Evolutionary conservation across 2,113 vertebrate genomes (phyloP).

Genomic region (Scomber colias): DNA sequence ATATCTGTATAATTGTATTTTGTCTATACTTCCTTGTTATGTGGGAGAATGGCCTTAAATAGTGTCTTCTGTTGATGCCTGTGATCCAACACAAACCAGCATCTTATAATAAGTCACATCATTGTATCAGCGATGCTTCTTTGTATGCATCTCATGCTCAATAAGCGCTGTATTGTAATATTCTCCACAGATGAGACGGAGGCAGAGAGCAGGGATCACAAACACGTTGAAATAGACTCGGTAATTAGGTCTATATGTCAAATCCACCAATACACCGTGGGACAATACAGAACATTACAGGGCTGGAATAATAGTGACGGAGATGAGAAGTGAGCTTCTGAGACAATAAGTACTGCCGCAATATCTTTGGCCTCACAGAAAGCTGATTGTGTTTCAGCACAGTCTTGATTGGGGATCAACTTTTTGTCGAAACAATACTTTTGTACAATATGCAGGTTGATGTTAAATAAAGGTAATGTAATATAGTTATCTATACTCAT

Average conservation of each 20-base stretch:
- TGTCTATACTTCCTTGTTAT: too few relatives aligned
- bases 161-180: slow-evolving; percentile 16
- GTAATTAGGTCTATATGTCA: slow-evolving; percentile 55
- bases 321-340: slow-evolving; percentile 18
- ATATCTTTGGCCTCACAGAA: not conserved
- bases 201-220: slow-evolving; percentile 41
- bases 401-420: not conserved
- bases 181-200: slow-evolving; percentile 41
- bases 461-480: not conserved
- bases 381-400: not conserved
- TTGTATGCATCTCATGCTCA: slow-evolving; percentile 13
- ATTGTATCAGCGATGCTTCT: not conserved
- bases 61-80: not conserved
- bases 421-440: not conserved
- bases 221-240: slow-evolving; percentile 11
- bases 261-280: slow-evolving; percentile 4
- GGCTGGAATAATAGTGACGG: slow-evolving; percentile 9
- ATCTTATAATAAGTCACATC: not conserved
- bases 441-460: not conserved
- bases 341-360: slow-evolving; percentile 8
- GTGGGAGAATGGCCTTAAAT: too few relatives aligned
- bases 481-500: too few relatives aligned
- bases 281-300: not conserved
- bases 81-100: slow-evolving; percentile 8
- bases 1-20: too few relatives aligned